Base-by-base conservation (phyloP, 2,888 invertebrate genomes). In the Syrphus vitripennis region DNA sequence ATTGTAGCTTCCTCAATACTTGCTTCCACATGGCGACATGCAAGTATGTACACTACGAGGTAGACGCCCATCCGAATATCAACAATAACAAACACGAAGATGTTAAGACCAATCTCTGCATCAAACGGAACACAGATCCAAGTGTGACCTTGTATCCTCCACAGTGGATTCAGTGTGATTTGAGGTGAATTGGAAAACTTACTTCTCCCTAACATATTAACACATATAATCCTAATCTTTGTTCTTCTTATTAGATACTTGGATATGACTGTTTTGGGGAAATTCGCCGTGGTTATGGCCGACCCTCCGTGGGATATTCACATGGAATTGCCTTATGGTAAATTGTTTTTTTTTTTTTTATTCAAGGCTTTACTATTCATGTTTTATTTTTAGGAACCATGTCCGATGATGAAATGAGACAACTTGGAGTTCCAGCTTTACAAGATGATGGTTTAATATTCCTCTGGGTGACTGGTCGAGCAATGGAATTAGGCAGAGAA, bases 281-380 rank as follows among this genome's bases (percentile, higher is more conserved):
- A 99, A 93, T 99, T 98, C 93, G 97, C 98, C 0, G 98, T 99
- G 3, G 97, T 99, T 88, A 99, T 99, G 99, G 99, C 99, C 37
- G 98, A 98, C 92, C 98, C 98, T 0, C 99, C 99, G 0, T 99
- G 99, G 99, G 99, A 99, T 91, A 99, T 99, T 88, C 99, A 99
- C 92, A 99, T 99, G 99, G 99, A 99, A 92, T 93, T 99, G 57
- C 99, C 99, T 0, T 99, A 99, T 91, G 99, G 98, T 89, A 78
- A 14, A 26, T 72, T 3, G 1, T 12, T 24, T 9, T n/a, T 21
- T 19, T 34, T 10, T 34, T 16, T 24, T 10, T 14, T 14, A 0
- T n/a, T n/a, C n/a, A 40, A 37, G 1, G 10, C 2, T n/a, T 24
- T 14, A n/a, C 12, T 37, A 3, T 16, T 19, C 3, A 48, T 4